A percentile compares a stretch with the other conserved stretches of the same genome.
phyloP scores from a whole-genome alignment of 2,888 invertebrate species.

The Trilocha varians region DNA sequence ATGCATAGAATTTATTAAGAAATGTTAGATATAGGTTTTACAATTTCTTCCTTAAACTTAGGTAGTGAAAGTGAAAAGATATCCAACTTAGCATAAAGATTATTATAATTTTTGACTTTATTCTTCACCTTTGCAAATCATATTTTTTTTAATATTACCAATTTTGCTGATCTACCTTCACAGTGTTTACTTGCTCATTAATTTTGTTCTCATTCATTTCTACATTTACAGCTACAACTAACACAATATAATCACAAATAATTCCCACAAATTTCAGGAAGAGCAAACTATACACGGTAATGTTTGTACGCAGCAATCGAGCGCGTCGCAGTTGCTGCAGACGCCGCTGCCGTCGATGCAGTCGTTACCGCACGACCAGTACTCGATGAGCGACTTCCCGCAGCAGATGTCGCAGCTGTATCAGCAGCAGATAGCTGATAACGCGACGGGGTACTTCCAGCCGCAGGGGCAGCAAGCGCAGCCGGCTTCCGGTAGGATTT shows the following conservation, averaged over 20 bases:
- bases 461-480: slow-evolving; percentile 19
- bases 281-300: not conserved
- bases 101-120: no score
- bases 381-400: slow-evolving; percentile 34
- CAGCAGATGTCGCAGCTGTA: slow-evolving; percentile 30
- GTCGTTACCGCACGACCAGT: slow-evolving; percentile 33
- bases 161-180: no score
- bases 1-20: no score
- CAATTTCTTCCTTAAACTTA: no score
- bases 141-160: no score
- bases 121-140: no score
- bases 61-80: no score
- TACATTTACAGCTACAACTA: slow-evolving; percentile 65
- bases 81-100: no score
- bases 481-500: not conserved
- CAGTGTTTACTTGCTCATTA: no score
- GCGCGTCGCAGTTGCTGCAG: slow-evolving; percentile 30
- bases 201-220: no score
- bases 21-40: no score
- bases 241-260: slow-evolving; percentile 51
- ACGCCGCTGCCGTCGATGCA: slow-evolving; percentile 23
- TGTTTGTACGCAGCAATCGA: slow-evolving; percentile 19
- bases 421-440: slow-evolving; percentile 30
- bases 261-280: not conserved
- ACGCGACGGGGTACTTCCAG: slow-evolving; percentile 42